Conservation (phyloP, 2,113 vertebrate species). For the Eurystomus gularis region DNA sequence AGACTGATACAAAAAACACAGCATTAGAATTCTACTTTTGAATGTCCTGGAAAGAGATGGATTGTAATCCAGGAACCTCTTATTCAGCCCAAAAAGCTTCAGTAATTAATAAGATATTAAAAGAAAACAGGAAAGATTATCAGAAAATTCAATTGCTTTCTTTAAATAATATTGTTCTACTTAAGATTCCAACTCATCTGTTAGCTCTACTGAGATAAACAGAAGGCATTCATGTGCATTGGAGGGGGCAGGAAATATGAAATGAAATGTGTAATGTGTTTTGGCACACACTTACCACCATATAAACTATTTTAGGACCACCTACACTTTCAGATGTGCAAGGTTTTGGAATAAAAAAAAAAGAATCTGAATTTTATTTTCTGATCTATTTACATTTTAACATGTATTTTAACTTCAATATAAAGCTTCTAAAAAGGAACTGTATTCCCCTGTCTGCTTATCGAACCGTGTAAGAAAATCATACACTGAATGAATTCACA, state of each 20-base stretch:
- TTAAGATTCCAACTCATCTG: conserved; percentile 4
- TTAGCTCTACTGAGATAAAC: conserved; percentile 2
- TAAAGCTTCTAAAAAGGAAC: conserved; percentile 4
- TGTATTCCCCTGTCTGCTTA: background rate
- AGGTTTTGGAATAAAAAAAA: background rate
- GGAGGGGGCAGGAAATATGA: background rate
- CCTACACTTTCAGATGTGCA: conserved; percentile 11
- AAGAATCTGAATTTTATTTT: background rate
- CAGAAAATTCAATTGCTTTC: background rate
- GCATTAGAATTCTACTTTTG: background rate
- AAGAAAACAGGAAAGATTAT: background rate
- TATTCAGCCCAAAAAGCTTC: background rate
- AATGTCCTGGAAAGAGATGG: background rate
- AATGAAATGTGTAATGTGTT: background rate
- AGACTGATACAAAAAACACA: background rate
- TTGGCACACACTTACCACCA: background rate
- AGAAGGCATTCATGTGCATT: conserved; percentile 26
- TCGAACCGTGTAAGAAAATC: background rate
- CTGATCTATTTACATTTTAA: background rate
- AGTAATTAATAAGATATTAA: background rate
- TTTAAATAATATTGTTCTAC: background rate
- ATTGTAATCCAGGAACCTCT: background rate
- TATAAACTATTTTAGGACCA: background rate
- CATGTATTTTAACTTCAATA: background rate
- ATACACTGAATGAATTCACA: background rate